phyloP scores from a whole-genome alignment of 1,140 invertebrate genomes.

The Pseudomyrmex flavicornis region DNA sequence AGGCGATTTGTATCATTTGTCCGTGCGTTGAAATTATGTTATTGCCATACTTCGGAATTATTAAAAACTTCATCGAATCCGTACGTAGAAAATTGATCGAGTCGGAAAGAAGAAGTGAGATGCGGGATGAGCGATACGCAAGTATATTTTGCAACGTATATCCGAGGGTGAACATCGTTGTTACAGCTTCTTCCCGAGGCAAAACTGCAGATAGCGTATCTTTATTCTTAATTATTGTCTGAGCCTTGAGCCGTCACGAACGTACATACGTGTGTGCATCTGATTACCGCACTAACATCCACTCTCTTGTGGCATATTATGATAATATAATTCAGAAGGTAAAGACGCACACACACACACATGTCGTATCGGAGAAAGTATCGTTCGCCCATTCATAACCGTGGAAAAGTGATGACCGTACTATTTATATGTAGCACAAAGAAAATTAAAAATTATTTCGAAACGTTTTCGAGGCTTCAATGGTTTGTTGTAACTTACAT shows the following conservation, averaged over 20 bases:
- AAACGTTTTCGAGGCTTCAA: not conserved
- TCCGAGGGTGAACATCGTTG: not conserved
- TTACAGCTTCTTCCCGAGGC: not conserved
- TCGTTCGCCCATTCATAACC: conserved; percentile 19
- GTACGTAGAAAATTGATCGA: conserved; percentile 38
- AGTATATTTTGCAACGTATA: conserved; percentile 13
- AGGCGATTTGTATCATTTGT: not conserved
- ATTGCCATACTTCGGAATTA: conserved; percentile 22
- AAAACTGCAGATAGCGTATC: conserved; percentile 14
- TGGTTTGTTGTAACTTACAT: not conserved
- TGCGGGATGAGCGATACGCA: conserved; percentile 5
- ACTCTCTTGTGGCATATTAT: conserved; percentile 15
- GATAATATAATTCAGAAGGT: conserved; percentile 29
- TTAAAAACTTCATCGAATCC: not conserved
- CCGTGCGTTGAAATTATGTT: conserved; percentile 18
- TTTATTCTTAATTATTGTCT: conserved; percentile 48
- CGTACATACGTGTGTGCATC: conserved; percentile 25
- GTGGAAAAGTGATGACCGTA: not conserved
- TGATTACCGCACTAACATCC: conserved; percentile 27
- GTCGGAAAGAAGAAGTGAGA: conserved; percentile 12
- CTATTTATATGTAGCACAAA: not conserved
- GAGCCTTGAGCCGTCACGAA: conserved; percentile 39
- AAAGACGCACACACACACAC: not conserved
- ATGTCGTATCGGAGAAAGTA: conserved; percentile 14
- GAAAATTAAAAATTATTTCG: not conserved